phyloP scores from a whole-genome alignment of 2,797 vertebrate genomes.

The Bovichtus variegatus region DNA sequence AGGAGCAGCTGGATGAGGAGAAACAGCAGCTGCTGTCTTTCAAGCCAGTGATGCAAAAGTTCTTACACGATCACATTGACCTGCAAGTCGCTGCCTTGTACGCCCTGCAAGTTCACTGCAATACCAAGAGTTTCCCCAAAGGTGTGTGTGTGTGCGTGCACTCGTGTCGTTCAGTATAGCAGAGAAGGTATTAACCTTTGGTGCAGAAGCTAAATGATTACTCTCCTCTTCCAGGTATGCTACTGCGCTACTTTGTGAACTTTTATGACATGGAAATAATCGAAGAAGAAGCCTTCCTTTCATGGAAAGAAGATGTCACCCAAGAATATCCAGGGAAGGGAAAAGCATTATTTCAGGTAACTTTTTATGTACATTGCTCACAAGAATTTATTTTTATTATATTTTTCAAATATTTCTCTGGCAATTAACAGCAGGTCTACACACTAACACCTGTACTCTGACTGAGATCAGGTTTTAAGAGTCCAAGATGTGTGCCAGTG shows the following conservation, averaged over 20 bases:
- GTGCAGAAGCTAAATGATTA: neutral
- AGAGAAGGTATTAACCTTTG: neutral
- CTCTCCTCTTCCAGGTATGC: constrained; percentile 89
- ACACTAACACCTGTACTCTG: neutral
- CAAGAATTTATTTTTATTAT: neutral
- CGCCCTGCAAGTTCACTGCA: constrained; percentile 98
- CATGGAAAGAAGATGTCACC: constrained; percentile 99
- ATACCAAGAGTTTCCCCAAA: constrained; percentile 94
- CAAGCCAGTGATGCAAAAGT: constrained; percentile 99
- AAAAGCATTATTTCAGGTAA: constrained; percentile 99
- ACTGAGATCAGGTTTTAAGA: neutral
- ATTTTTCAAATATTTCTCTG: neutral
- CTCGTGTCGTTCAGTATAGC: neutral
- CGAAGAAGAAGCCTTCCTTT: constrained; percentile 98
- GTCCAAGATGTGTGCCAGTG: neutral
- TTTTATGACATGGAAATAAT: constrained; percentile 99
- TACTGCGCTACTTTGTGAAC: constrained; percentile 98
- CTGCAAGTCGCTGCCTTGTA: constrained; percentile 97
- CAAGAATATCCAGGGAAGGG: constrained; percentile 99
- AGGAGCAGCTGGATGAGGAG: constrained; percentile 96
- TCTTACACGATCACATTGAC: constrained; percentile 95
- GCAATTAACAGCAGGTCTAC: neutral
- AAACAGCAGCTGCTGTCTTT: constrained; percentile 95
- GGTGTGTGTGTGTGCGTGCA: constrained; percentile 76
- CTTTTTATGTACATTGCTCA: neutral